phyloP scores from a whole-genome alignment of 2,888 invertebrate genomes.

The Cybosia mesomella region DNA sequence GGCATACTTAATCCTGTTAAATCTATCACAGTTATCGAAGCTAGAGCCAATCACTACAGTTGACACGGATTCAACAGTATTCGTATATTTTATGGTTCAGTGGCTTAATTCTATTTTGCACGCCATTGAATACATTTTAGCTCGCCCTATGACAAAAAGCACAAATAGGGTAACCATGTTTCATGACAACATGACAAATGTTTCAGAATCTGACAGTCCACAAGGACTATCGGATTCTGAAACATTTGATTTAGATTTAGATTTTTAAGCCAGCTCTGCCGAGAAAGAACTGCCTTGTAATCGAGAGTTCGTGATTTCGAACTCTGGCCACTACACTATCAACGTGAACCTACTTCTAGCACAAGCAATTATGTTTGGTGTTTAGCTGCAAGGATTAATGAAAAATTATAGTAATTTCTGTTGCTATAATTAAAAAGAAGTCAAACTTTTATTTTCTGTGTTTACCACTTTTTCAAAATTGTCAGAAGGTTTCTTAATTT shows the following conservation, averaged over 20 bases:
- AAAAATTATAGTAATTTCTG: no score
- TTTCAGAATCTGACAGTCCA: no score
- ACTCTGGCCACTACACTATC: no score
- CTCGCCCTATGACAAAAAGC: constrained; percentile 46
- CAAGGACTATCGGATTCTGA: background rate
- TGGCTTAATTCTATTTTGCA: constrained; percentile 80
- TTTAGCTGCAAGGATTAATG: no score
- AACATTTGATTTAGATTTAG: background rate
- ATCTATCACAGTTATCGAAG: constrained; percentile 22
- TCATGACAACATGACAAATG: no score
- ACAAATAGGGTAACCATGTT: constrained; percentile 14
- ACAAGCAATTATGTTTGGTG: no score
- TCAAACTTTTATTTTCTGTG: no score
- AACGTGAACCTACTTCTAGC: no score
- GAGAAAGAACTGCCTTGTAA: background rate
- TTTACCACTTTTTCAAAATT: no score
- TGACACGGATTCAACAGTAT: constrained; percentile 70
- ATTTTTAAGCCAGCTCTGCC: background rate
- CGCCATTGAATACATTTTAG: constrained; percentile 64
- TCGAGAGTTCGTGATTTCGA: no score
- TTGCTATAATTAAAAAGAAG: no score
- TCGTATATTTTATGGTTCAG: constrained; percentile 75
- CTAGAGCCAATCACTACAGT: constrained; percentile 40
- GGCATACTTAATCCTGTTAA: constrained; percentile 48
- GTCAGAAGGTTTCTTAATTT: no score